phyloP scores from a whole-genome alignment of 2,797 vertebrate species.

The Channallabes apus region DNA sequence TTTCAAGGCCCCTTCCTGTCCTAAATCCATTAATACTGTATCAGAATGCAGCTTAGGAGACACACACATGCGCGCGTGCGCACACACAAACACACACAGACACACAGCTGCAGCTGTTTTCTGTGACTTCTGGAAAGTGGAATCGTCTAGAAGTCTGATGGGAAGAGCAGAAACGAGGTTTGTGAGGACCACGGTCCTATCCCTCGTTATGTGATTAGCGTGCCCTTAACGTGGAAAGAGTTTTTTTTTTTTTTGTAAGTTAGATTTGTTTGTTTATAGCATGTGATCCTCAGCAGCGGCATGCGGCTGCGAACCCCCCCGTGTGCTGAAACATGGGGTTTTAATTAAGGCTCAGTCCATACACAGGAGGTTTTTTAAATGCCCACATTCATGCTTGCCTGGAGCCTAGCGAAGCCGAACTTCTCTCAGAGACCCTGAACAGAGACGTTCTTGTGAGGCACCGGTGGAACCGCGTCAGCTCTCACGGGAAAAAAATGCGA shows the following conservation, averaged over 20 bases:
- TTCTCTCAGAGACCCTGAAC: slow-evolving; percentile 65
- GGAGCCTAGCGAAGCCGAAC: slow-evolving; percentile 65
- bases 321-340: slow-evolving; percentile 60
- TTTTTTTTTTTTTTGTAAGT: slow-evolving; percentile 1
- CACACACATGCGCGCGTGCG: not conserved
- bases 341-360: slow-evolving; percentile 62
- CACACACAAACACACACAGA: not conserved
- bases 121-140: slow-evolving; percentile 23
- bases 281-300: slow-evolving; percentile 56
- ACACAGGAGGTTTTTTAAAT: slow-evolving; percentile 63
- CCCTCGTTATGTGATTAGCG: slow-evolving; percentile 47
- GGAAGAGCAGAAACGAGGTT: slow-evolving; percentile 11
- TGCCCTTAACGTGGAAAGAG: slow-evolving; percentile 19
- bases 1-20: slow-evolving; percentile 36
- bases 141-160: slow-evolving; percentile 31
- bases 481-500: slow-evolving; percentile 55
- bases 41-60: slow-evolving; percentile 31
- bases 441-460: slow-evolving; percentile 71
- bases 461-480: slow-evolving; percentile 68
- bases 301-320: slow-evolving; percentile 60
- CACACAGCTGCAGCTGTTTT: slow-evolving; percentile 42
- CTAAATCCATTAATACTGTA: slow-evolving; percentile 35
- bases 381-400: slow-evolving; percentile 71
- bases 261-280: slow-evolving; percentile 65
- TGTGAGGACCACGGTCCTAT: slow-evolving; percentile 17